A percentile compares a stretch with the other conserved stretches of the same genome.
These are phyloP conservation scores for Galaxea fascicularis DNA, from an alignment of 92 coral and sea anemone genomes.

Conservation along the genomic window DNA sequence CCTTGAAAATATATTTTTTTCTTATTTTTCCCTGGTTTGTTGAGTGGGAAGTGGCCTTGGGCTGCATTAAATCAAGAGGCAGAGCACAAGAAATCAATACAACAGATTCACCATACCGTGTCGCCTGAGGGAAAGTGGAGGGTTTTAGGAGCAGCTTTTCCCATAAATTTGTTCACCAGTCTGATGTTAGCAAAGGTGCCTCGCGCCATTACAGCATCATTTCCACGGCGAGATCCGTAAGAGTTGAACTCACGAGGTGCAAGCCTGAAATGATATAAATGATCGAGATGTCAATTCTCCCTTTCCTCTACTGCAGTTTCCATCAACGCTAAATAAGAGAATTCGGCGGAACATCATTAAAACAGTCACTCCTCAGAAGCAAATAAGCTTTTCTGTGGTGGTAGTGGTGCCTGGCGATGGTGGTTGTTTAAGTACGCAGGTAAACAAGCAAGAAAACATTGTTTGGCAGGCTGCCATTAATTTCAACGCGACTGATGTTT, in stretches of 20 bases:
- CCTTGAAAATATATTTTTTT: too few relatives aligned
- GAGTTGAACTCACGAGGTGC: conserved; percentile 98
- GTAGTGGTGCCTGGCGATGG: too few relatives aligned
- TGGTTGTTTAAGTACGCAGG: too few relatives aligned
- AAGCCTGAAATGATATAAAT: conserved; percentile 61
- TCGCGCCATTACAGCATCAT: conserved; percentile 99
- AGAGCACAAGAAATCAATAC: background rate
- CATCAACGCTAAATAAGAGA: background rate
- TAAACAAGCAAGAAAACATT: too few relatives aligned
- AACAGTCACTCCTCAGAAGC: background rate
- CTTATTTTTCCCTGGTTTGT: too few relatives aligned
- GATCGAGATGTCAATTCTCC: background rate
- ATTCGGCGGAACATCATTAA: background rate
- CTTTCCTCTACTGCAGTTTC: background rate
- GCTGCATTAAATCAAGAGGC: background rate
- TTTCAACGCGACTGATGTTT: too few relatives aligned
- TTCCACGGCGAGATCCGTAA: conserved; percentile 99
- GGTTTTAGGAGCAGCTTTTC: conserved; percentile 96
- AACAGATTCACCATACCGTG: conserved; percentile 47
- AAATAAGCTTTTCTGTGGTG: too few relatives aligned
- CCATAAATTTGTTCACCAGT: conserved; percentile 94
- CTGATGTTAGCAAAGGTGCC: conserved; percentile 99
- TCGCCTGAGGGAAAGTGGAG: conserved; percentile 92
- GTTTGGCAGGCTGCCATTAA: background rate
- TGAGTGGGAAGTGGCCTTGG: background rate